These are phyloP conservation scores for Holacanthus passer DNA, from an alignment of 2,113 vertebrate species.

Conservation along the genomic window DNA sequence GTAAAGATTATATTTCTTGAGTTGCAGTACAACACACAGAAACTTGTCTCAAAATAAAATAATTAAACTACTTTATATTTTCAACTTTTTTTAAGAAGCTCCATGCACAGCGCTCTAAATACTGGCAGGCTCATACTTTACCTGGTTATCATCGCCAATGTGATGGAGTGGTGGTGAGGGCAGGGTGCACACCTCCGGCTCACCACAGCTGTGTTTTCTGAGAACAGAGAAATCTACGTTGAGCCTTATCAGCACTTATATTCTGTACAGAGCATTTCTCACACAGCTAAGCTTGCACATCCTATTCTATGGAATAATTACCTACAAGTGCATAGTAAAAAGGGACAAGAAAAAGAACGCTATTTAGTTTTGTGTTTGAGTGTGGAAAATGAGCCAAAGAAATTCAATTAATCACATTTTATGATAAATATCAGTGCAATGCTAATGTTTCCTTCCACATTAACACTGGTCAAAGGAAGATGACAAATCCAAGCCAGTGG, in stretches of 20 bases:
- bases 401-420: neutral
- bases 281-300: neutral
- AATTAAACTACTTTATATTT: too few species aligned
- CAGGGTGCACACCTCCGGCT: constrained; percentile 92
- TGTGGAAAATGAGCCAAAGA: neutral
- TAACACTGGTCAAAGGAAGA: neutral
- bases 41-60: neutral
- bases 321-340: neutral
- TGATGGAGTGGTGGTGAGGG: constrained; percentile 93
- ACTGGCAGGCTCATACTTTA: constrained; percentile 59
- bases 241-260: neutral
- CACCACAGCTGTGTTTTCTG: constrained; percentile 98
- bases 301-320: neutral
- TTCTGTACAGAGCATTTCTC: neutral
- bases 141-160: constrained; percentile 92
- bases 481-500: neutral
- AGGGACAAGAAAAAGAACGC: neutral
- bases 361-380: neutral
- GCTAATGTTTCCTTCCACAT: neutral
- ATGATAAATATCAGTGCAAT: neutral
- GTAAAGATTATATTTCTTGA: too few species aligned
- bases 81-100: too few species aligned
- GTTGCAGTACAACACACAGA: neutral
- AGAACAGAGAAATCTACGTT: constrained; percentile 15
- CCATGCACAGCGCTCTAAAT: neutral